Base-by-base conservation (phyloP, 2,888 invertebrate genomes). In the Zaprionus bogoriensis region DNA sequence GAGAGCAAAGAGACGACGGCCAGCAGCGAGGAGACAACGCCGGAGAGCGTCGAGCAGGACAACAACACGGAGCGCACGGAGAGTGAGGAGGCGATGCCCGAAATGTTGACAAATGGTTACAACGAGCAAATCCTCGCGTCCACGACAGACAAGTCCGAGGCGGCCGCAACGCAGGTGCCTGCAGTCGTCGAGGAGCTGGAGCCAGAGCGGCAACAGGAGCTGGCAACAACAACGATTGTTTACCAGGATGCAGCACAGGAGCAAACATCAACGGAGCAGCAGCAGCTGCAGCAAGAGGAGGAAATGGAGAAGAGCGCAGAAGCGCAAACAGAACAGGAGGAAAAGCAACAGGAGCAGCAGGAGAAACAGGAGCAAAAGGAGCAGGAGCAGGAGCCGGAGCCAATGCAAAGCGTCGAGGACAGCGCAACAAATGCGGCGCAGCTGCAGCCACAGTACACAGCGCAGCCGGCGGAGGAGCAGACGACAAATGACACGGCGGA, bases 21-120 rank as follows among this genome's bases (percentile, higher is more conserved):
- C 22, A 59, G 59, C 17, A 65, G 69, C 12, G 76, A 79, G 54
- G 42, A 59, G 36, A 63, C 78, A 41, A 62, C 61, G 4, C 36
- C 44, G 7, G 28, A 14, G 2, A 57, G 39, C 25, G 22, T 41
- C 30, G 74, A 69, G 42, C 65, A 39, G 44, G 27, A 53, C 36
- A 41, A 59, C 22, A 38, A 32, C 20, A 51, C 67, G 39, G 57
- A 66, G 20, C 57, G 30, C 39, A 65, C 67, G n/a, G 69, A 72
- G n/a, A 72, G 65, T 50, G 72, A 73, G 17, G 75, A 77, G 47
- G 62, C 79, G 68, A 77, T 77, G 71, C 75, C 77, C 47, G 83
- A 86, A 62, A 77, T 80, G 68, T 63, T 82, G 59, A 86, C 80
- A 69, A 83, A 82, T 65, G 64, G 69, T 25, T 85, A 85, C 69